A percentile compares a stretch with the other conserved stretches of the same genome.
Conservation (phyloP, 2,113 vertebrate species). For the Pipra filicauda region DNA sequence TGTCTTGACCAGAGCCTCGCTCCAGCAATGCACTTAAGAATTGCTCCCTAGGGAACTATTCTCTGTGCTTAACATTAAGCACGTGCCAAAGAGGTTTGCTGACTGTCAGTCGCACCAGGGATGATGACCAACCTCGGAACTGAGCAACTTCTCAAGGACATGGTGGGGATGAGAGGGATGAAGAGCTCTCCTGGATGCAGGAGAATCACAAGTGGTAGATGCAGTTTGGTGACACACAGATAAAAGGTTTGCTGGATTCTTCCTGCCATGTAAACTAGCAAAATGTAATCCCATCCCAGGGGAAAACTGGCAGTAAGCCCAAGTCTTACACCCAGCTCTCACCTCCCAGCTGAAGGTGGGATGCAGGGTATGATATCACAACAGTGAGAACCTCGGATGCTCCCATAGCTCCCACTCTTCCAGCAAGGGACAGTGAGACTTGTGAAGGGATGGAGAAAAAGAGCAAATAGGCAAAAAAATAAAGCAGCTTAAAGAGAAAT, state of each 20-base stretch:
- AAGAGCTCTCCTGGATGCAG: not conserved
- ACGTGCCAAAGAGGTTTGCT: not conserved
- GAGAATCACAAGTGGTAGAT: not conserved
- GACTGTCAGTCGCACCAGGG: not conserved
- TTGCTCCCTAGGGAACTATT: not conserved
- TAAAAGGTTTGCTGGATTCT: not conserved
- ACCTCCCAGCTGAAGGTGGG: not conserved
- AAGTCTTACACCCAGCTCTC: not conserved
- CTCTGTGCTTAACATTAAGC: fast-evolving
- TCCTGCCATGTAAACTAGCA: not conserved
- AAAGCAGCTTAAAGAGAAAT: not conserved
- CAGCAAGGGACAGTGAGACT: not conserved
- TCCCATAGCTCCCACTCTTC: not conserved
- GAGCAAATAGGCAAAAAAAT: not conserved
- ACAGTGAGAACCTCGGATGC: not conserved
- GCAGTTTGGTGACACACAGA: not conserved
- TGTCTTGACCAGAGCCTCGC: not conserved
- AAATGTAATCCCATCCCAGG: not conserved
- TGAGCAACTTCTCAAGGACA: not conserved
- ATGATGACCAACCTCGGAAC: not conserved
- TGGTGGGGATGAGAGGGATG: not conserved
- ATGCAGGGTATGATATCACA: not conserved
- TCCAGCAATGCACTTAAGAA: not conserved
- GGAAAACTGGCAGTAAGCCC: not conserved
- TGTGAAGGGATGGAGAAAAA: not conserved